Conservation (phyloP, 2,113 vertebrate species). For the Todiramphus chloris region DNA sequence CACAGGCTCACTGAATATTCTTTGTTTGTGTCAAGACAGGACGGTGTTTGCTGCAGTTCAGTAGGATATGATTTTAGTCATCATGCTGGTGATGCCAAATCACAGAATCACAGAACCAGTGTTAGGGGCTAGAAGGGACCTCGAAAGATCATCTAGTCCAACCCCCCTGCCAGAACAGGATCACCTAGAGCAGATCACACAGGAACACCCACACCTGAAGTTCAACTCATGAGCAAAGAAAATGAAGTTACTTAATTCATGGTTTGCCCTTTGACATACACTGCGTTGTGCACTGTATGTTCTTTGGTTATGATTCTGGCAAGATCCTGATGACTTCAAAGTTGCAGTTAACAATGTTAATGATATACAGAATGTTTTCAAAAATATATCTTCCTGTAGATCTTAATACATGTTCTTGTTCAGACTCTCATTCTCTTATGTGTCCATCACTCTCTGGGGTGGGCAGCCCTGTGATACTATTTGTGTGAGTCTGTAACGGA, state of each 20-base stretch:
- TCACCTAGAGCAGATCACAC: too few species aligned
- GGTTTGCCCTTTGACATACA: background rate
- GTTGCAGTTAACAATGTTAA: background rate
- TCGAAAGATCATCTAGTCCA: too few species aligned
- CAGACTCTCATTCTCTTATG: background rate
- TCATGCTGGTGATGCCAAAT: background rate
- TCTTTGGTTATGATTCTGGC: background rate
- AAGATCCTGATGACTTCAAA: background rate
- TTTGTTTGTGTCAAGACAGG: background rate
- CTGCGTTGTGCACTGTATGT: rapidly evolving
- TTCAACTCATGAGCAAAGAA: background rate
- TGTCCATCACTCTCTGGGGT: background rate
- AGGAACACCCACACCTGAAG: background rate
- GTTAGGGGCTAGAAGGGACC: too few species aligned
- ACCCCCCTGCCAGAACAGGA: too few species aligned
- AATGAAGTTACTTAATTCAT: background rate
- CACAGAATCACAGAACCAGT: too few species aligned
- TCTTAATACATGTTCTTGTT: background rate
- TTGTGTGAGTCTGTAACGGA: background rate
- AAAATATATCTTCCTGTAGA: background rate
- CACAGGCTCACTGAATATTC: background rate
- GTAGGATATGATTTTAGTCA: background rate
- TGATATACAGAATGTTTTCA: background rate
- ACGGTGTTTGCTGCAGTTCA: background rate
- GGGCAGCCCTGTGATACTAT: rapidly evolving